Conservation (phyloP, 2,888 invertebrate genomes). For the Balanococcus diminutus region DNA sequence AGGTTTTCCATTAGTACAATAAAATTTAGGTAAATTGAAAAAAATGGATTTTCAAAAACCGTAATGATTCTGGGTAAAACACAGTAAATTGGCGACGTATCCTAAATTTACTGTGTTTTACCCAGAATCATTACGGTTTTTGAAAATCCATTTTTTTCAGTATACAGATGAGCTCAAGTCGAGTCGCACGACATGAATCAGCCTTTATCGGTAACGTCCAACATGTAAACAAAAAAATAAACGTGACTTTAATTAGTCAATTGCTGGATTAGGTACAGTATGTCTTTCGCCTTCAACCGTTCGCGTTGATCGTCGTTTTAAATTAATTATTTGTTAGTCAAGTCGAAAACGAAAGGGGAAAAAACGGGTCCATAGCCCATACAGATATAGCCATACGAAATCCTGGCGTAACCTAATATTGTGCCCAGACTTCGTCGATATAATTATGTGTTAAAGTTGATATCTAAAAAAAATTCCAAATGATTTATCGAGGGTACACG, state of each 20-base stretch:
- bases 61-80: too few relatives aligned
- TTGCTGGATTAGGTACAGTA: background rate
- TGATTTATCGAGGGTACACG: constrained; percentile 13
- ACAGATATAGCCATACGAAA: background rate
- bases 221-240: constrained; percentile 17
- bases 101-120: too few relatives aligned
- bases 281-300: background rate
- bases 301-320: background rate
- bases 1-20: background rate
- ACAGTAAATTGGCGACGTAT: too few relatives aligned
- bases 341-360: background rate
- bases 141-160: too few relatives aligned
- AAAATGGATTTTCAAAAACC: too few relatives aligned
- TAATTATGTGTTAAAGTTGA: background rate
- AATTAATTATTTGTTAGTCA: background rate
- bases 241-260: constrained; percentile 19
- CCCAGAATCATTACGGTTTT: too few relatives aligned
- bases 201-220: background rate
- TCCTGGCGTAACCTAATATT: background rate
- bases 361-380: background rate
- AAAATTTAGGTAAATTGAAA: too few relatives aligned
- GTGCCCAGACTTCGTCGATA: background rate
- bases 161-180: too few relatives aligned
- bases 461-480: constrained; percentile 19
- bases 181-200: background rate